These are phyloP conservation scores for Caenorhabditis inopinata DNA, from an alignment of 1,140 invertebrate species.

Conservation along the genomic window DNA sequence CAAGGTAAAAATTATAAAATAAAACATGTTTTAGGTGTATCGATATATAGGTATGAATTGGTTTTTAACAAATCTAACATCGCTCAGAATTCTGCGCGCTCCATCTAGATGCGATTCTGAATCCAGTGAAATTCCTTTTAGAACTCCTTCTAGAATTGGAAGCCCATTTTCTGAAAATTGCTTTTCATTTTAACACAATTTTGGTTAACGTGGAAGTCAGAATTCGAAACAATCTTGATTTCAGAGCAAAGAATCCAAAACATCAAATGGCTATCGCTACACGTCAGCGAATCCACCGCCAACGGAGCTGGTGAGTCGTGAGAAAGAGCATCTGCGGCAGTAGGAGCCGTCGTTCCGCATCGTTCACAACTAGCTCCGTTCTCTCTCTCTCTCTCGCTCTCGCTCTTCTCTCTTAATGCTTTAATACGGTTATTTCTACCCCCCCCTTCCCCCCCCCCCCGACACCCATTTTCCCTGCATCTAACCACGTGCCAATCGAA, in stretches of 20 bases:
- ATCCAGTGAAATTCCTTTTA: too few relatives aligned
- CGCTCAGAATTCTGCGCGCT: too few relatives aligned
- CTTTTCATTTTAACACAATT: too few relatives aligned
- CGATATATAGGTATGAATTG: too few relatives aligned
- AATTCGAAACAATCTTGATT: too few relatives aligned
- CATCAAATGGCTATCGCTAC: not conserved
- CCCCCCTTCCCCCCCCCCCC: not conserved
- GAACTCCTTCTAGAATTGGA: too few relatives aligned
- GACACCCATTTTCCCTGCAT: not conserved
- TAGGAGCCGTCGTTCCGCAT: not conserved
- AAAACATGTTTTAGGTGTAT: too few relatives aligned
- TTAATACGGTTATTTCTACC: conserved; percentile 17
- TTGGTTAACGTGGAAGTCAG: too few relatives aligned
- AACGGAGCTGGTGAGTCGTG: conserved; percentile 17
- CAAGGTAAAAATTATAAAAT: not conserved
- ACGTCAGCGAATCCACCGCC: conserved; percentile 13
- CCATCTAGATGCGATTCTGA: too few relatives aligned
- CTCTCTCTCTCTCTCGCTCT: not conserved
- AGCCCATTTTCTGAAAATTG: too few relatives aligned
- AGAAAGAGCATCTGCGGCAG: conserved; percentile 25
- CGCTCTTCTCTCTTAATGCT: conserved; percentile 8
- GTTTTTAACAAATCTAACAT: too few relatives aligned
- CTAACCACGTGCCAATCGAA: conserved; percentile 14
- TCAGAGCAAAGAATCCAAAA: conserved; percentile 14
- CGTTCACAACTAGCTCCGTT: not conserved